Conservation (phyloP, 2,888 invertebrate species). For the Bursaphelenchus okinawaensis region DNA sequence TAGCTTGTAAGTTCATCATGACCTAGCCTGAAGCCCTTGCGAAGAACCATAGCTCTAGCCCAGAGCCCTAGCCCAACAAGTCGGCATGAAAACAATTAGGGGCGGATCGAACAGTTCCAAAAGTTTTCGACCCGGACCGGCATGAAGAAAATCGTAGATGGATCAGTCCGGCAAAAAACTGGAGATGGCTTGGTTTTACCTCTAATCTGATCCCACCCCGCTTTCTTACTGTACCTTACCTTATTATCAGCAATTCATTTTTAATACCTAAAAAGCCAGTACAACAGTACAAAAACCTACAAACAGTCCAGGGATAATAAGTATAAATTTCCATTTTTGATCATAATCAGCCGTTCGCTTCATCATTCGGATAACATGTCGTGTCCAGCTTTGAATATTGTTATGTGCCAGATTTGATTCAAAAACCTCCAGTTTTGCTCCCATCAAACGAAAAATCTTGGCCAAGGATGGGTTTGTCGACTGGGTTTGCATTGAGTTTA, state of each 20-base stretch:
- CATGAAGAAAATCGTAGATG: too few species aligned
- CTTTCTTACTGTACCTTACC: too few species aligned
- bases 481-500: constrained; percentile 23
- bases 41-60: too few species aligned
- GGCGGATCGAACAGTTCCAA: too few species aligned
- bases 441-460: constrained; percentile 23
- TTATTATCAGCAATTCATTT: too few species aligned
- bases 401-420: constrained; percentile 21
- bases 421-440: constrained; percentile 20
- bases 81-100: too few species aligned
- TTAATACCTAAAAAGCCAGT: background rate
- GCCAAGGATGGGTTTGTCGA: constrained; percentile 22
- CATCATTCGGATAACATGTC: constrained; percentile 21
- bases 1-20: background rate
- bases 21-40: too few species aligned
- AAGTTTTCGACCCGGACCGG: too few species aligned
- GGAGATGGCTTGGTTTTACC: too few species aligned
- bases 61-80: too few species aligned
- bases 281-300: constrained; percentile 16
- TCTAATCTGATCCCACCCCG: too few species aligned
- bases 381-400: constrained; percentile 22
- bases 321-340: constrained; percentile 20
- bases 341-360: constrained; percentile 5
- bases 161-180: too few species aligned
- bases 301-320: constrained; percentile 23